phyloP scores from a whole-genome alignment of 2,797 vertebrate species.

The Lepilemur septentrionalis region DNA sequence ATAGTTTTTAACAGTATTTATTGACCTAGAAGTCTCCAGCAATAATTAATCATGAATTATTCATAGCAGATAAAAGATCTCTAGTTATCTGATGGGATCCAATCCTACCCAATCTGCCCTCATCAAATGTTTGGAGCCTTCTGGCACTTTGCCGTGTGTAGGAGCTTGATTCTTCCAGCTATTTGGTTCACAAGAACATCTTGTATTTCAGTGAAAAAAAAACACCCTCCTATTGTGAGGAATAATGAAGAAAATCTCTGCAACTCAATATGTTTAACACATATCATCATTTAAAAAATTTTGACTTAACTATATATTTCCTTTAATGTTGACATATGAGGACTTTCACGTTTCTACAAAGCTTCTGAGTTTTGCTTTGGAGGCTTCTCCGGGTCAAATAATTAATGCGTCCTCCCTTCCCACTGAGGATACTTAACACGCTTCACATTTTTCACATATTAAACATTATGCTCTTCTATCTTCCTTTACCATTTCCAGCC shows the following conservation, averaged over 20 bases:
- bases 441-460: slow-evolving; percentile 55
- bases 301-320: slow-evolving; percentile 48
- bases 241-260: slow-evolving; percentile 52
- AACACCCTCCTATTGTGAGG: background rate
- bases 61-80: slow-evolving; percentile 67
- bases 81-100: slow-evolving; percentile 68
- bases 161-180: slow-evolving; percentile 29
- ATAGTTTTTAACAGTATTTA: slow-evolving; percentile 34
- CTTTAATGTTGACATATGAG: slow-evolving; percentile 27
- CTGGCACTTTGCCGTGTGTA: slow-evolving; percentile 54
- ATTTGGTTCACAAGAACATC: slow-evolving; percentile 57
- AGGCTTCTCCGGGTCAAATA: slow-evolving; percentile 48
- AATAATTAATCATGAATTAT: slow-evolving; percentile 70
- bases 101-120: slow-evolving; percentile 36
- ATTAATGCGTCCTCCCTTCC: slow-evolving; percentile 51
- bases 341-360: slow-evolving; percentile 32
- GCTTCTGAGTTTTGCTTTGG: slow-evolving; percentile 57
- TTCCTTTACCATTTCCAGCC: slow-evolving; percentile 40
- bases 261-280: slow-evolving; percentile 46
- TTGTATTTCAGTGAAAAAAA: slow-evolving; percentile 37
- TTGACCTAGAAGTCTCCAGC: slow-evolving; percentile 48
- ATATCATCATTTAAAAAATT: slow-evolving; percentile 30
- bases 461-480: background rate
- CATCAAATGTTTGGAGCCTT: slow-evolving; percentile 32
- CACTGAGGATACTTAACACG: slow-evolving; percentile 11